Base-by-base conservation (phyloP, 2,797 vertebrate genomes). In the Lacerta agilis region DNA sequence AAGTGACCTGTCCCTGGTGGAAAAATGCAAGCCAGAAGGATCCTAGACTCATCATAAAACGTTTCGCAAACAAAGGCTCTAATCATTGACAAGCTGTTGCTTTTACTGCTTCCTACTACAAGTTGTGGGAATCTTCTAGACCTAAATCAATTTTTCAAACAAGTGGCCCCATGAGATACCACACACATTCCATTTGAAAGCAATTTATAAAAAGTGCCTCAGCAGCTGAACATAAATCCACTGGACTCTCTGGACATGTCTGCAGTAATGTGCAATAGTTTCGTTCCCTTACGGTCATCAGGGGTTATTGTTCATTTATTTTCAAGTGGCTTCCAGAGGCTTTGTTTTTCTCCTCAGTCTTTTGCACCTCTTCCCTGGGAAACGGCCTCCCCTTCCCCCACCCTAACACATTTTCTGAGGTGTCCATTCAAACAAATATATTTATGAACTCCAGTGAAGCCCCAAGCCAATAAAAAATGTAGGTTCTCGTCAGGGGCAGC, bases 381-480 rank as follows among this genome's bases (percentile, higher is more conserved):
- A 93, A 94, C 1, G 88, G 82, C 29, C 61, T 81, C 90, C 91
- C 82, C 94, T 86, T 17, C 18, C 61, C 61, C 61, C 17, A 5
- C 43, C 58, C 58, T 1, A 64, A 64, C n/a, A 85, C 73, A 90
- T 92, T 92, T 93, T 89, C 90, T 88, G 72, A 79, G 83, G 92
- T 82, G 64, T 82, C 85, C 92, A 71, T 93, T 94, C 90, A 13
- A 95, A 92, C 86, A 95, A 95, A 94, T 92, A 94, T 94, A 94
- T 95, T 96, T 96, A 95, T 89, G 93, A 94, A 93, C 92, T 93
- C 93, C 89, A 80, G 33, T 92, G 83, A 88, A 94, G 90, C 89
- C 71, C 88, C 75, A 49, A 86, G 87, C 89, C 92, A 93, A 87
- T 95, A 94, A 95, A 96, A 94, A 96, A 93, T 79, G 38, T 18